Percentiles rank a stretch among this genome's conserved stretches.
phyloP scores from a whole-genome alignment of 2,113 vertebrate species.

The Herpailurus yagouaroundi region DNA sequence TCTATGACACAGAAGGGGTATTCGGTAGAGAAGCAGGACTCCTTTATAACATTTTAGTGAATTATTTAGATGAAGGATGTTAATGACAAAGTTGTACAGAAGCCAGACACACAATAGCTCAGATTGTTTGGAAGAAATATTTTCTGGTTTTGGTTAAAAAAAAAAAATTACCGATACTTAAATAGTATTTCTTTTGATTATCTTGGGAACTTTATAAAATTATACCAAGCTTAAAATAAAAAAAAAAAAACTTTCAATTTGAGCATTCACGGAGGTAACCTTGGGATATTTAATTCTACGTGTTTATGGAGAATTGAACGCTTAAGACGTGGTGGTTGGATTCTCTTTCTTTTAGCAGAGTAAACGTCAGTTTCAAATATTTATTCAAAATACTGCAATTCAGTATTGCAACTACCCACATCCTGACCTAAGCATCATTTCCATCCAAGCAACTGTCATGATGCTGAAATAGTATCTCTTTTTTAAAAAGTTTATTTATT shows the following conservation, averaged over 20 bases:
- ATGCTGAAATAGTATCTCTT: not conserved
- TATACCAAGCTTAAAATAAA: not conserved
- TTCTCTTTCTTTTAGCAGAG: not conserved
- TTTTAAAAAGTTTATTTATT: not conserved
- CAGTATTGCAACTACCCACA: fast-evolving
- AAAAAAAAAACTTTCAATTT: not conserved
- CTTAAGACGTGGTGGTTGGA: not conserved
- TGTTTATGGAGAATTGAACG: not conserved
- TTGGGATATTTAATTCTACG: not conserved
- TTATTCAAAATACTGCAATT: not conserved
- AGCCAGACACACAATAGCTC: slow-evolving; percentile 75
- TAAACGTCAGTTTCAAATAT: not conserved
- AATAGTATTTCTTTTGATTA: slow-evolving; percentile 22
- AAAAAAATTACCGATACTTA: not conserved
- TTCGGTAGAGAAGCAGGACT: slow-evolving; percentile 79
- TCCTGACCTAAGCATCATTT: not conserved
- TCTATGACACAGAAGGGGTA: slow-evolving; percentile 65
- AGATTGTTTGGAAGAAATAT: slow-evolving; percentile 53
- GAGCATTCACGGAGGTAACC: not conserved
- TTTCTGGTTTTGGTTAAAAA: slow-evolving; percentile 21
- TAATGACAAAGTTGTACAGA: slow-evolving; percentile 86
- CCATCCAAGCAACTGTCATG: not conserved
- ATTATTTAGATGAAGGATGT: slow-evolving; percentile 89
- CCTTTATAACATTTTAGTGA: slow-evolving; percentile 84
- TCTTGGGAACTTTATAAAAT: slow-evolving; percentile 29